Evolutionary conservation across 2,797 vertebrate genomes (phyloP).

Genomic region (Falco berigora): DNA sequence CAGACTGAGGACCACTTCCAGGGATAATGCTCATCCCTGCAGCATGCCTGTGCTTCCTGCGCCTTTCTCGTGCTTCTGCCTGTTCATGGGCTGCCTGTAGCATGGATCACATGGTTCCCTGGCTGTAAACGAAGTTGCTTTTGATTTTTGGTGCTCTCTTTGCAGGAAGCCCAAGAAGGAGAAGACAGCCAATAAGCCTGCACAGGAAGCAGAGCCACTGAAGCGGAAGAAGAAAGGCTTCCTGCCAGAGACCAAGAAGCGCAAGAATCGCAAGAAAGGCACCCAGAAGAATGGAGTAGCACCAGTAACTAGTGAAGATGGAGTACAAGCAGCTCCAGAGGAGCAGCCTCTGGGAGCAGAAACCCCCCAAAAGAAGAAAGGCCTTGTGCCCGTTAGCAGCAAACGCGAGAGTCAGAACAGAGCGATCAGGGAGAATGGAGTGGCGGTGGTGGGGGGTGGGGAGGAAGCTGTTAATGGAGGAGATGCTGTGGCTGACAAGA

Average conservation of each 20-base stretch:
- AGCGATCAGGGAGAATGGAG: not conserved
- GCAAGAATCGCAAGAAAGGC: conserved; percentile 77
- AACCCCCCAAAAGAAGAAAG: conserved; percentile 73
- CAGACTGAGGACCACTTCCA: not conserved
- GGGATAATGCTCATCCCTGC: not conserved
- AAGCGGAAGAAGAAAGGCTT: conserved; percentile 87
- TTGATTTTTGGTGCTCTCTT: not conserved
- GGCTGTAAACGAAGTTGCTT: not conserved
- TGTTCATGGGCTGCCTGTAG: not conserved
- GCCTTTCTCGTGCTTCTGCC: not conserved
- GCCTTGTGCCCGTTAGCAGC: conserved; percentile 78
- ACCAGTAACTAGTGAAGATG: not conserved
- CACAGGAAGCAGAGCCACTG: not conserved
- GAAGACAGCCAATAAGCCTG: conserved; percentile 57
- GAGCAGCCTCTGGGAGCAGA: not conserved
- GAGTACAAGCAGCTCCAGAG: not conserved
- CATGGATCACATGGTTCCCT: not conserved
- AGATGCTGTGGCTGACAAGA: not conserved
- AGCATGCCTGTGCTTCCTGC: not conserved
- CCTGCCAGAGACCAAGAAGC: conserved; percentile 88
- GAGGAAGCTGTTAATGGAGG: not conserved
- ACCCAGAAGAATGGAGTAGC: not conserved
- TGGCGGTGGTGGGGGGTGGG: not conserved
- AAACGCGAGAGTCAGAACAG: conserved; percentile 78
- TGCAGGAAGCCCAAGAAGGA: conserved; percentile 83